A percentile compares a stretch with the other conserved stretches of the same genome.
Conservation (phyloP, 2,888 invertebrate genomes). For the Agriopis marginaria region DNA sequence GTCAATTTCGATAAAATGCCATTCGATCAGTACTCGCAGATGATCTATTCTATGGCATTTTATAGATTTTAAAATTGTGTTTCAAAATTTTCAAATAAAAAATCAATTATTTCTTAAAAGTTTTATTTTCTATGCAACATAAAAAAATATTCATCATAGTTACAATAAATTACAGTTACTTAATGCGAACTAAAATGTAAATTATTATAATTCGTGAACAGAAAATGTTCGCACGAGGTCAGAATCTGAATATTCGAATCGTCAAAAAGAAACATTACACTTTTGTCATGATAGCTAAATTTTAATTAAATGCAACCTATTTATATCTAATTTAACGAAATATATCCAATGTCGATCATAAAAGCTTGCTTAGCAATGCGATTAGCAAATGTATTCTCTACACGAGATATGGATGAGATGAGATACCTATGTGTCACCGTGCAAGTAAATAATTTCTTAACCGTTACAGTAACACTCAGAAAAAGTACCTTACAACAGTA, state of each 20-base stretch:
- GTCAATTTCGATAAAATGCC: no score
- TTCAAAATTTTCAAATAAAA: slow-evolving; percentile 43
- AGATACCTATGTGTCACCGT: neutral
- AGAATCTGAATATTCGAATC: slow-evolving; percentile 53
- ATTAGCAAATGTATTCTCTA: slow-evolving; percentile 44
- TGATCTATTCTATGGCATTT: no score
- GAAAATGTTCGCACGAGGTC: slow-evolving; percentile 64
- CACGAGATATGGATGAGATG: neutral
- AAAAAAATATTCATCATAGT: slow-evolving; percentile 86
- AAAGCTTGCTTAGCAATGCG: slow-evolving; percentile 69
- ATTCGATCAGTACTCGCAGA: no score
- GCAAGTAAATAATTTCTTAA: slow-evolving; percentile 36
- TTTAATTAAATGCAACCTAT: slow-evolving; percentile 69
- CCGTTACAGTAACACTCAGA: slow-evolving; percentile 58
- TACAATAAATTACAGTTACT: slow-evolving; percentile 86
- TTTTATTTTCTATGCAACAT: slow-evolving; percentile 87
- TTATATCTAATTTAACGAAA: slow-evolving; percentile 65
- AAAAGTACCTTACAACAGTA: slow-evolving; percentile 63
- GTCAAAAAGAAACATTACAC: slow-evolving; percentile 57
- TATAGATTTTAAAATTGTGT: no score
- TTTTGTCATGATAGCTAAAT: slow-evolving; percentile 69
- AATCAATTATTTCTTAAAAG: slow-evolving; percentile 79
- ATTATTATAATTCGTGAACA: slow-evolving; percentile 78
- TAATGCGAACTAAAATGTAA: slow-evolving; percentile 82
- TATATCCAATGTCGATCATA: slow-evolving; percentile 59